phyloP scores from a whole-genome alignment of 2,888 invertebrate genomes.

The Diaphora mendica region DNA sequence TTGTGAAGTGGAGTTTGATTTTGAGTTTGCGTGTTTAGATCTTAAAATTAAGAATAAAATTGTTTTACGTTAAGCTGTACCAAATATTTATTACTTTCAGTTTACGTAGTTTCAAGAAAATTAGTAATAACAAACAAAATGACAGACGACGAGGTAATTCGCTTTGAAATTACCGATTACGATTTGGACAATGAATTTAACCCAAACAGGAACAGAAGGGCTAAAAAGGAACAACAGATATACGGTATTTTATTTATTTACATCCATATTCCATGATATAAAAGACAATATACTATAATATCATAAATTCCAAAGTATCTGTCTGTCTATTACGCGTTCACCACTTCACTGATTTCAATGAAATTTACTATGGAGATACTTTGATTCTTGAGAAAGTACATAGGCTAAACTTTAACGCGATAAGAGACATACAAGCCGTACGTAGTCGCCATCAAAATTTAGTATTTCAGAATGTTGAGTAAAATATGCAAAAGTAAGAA shows the following conservation, averaged over 20 bases:
- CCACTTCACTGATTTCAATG: too few species aligned
- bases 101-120: neutral
- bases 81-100: neutral
- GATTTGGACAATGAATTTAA: conserved; percentile 98
- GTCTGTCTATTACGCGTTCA: too few species aligned
- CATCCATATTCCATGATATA: neutral
- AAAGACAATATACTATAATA: too few species aligned
- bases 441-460: too few species aligned
- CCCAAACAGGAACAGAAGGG: conserved; percentile 90
- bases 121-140: conserved; percentile 66
- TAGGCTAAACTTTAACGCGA: too few species aligned
- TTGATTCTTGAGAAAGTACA: too few species aligned
- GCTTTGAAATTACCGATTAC: conserved; percentile 97
- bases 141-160: conserved; percentile 96
- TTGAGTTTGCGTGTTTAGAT: neutral
- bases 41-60: neutral
- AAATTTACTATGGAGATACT: too few species aligned
- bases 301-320: too few species aligned
- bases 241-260: conserved; percentile 89
- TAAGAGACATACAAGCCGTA: too few species aligned
- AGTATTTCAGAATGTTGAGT: neutral
- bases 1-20: neutral
- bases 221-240: conserved; percentile 96
- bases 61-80: neutral
- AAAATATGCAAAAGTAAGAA: neutral